Base-by-base conservation (phyloP, 2,113 vertebrate species). In the Entelurus aequoreus region DNA sequence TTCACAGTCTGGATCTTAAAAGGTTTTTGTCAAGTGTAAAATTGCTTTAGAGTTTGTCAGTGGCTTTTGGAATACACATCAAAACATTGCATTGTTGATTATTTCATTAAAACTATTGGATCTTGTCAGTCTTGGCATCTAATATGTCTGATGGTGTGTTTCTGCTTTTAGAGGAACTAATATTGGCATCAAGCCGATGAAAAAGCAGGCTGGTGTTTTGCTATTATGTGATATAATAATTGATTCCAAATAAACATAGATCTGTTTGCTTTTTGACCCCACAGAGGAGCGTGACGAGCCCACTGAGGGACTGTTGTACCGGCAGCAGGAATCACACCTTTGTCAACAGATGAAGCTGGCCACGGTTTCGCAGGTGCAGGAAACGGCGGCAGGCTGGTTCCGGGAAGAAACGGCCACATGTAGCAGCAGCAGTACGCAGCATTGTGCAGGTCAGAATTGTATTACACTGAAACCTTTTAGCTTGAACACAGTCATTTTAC, bases 331-430 rank as follows among this genome's bases (percentile, higher is more conserved):
- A 82, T 91, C 90, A 0, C 91, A 81, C 48, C 81, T 86, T 47
- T 92, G 93, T 71, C 94, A 94, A 68, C 93, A 93, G 84, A 91
- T 93, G 92, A 96, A 95, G 85, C 88, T 89, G 44, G 84, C 91
- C 14, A 79, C 90, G 0, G 85, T 93, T 0, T 91, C 89, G 0
- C 86, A 91, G 1, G 81, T 86, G 0, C 84, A 88, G 28, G 91
- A 93, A 52, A 84, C 84, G 0, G 69, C 83, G 6, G 47, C 28
- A n/a, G 78, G 79, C 73, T 97, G 95, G 94, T 89, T 89, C 54
- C 79, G 76, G 46, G 92, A 94, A 6, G 79, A 93, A 0, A 65
- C 83, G 1, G 84, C 90, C 54, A 84, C 88, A 73, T 92, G 83
- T 90, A 84, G 89, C 81, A 68, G 55, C 54, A 40, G 52, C 28